Evolutionary conservation across 2,888 invertebrate genomes (phyloP).

Genomic region (Harpalus rufipes): DNA sequence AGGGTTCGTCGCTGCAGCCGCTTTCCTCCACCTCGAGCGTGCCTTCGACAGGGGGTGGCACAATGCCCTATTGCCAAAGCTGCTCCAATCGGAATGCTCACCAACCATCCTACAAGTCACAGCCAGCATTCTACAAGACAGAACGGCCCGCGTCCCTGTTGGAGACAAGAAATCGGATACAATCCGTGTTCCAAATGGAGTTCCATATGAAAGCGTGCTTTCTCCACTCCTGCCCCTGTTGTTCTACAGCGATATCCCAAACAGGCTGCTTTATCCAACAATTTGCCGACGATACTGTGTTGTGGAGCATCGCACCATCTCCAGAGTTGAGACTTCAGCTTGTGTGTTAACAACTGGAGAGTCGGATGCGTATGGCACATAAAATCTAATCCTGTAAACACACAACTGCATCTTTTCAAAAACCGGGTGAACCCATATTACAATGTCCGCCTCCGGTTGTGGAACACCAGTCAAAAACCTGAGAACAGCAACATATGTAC

Average conservation of each 20-base stretch:
- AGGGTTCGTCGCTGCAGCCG: too few relatives aligned
- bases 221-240: conserved; percentile 7
- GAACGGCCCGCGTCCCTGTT: background rate
- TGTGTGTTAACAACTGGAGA: too few relatives aligned
- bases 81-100: background rate
- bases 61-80: background rate
- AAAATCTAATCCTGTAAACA: background rate
- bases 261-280: too few relatives aligned
- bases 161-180: background rate
- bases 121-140: background rate
- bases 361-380: too few relatives aligned
- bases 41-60: conserved; percentile 37
- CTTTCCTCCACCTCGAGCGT: conserved; percentile 30
- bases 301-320: too few relatives aligned
- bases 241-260: conserved; percentile 16
- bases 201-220: background rate
- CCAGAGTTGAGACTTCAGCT: too few relatives aligned
- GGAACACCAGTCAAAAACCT: background rate
- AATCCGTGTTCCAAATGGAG: background rate
- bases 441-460: background rate
- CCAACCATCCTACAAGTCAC: background rate
- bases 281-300: too few relatives aligned
- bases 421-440: background rate
- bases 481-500: background rate
- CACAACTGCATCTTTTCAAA: background rate